Percentiles rank a stretch among this genome's conserved stretches.
These are phyloP conservation scores for Castor canadensis DNA, from an alignment of 2,113 vertebrate species.

Conservation along the genomic window DNA sequence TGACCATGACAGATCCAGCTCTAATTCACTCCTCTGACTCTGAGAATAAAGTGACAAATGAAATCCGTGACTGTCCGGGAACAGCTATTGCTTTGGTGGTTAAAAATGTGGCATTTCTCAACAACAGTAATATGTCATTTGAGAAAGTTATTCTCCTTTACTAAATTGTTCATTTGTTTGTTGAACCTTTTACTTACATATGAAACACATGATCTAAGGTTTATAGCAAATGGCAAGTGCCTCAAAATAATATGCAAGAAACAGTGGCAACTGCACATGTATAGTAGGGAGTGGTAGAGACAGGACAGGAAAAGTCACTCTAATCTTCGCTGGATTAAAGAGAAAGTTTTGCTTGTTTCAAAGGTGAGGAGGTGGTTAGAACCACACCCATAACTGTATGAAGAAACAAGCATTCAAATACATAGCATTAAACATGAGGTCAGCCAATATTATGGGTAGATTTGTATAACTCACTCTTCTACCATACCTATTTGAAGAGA, in stretches of 20 bases:
- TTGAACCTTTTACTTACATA: neutral
- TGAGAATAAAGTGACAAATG: slow-evolving; percentile 84
- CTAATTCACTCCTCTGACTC: slow-evolving; percentile 85
- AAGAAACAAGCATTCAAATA: too few relatives aligned
- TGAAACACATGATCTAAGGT: neutral
- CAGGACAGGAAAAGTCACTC: too few relatives aligned
- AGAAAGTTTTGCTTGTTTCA: too few relatives aligned
- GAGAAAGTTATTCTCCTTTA: slow-evolving; percentile 1
- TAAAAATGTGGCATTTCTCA: slow-evolving; percentile 15
- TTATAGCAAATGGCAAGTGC: neutral
- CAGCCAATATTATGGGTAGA: neutral
- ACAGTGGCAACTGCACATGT: too few relatives aligned
- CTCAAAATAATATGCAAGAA: neutral
- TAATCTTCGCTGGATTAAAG: too few relatives aligned
- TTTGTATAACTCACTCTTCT: neutral
- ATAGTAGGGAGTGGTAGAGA: neutral
- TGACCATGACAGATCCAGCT: slow-evolving; percentile 77
- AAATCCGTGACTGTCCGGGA: slow-evolving; percentile 81
- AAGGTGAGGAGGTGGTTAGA: too few relatives aligned
- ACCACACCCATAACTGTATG: too few relatives aligned
- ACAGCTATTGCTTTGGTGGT: slow-evolving; percentile 67
- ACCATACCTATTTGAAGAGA: neutral
- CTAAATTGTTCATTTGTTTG: slow-evolving; percentile 21
- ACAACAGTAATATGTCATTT: neutral
- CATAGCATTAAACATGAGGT: neutral